Percentiles rank a stretch among this genome's conserved stretches.
These are phyloP conservation scores for Puma concolor DNA, from an alignment of 2,113 vertebrate species.

Conservation along the genomic window DNA sequence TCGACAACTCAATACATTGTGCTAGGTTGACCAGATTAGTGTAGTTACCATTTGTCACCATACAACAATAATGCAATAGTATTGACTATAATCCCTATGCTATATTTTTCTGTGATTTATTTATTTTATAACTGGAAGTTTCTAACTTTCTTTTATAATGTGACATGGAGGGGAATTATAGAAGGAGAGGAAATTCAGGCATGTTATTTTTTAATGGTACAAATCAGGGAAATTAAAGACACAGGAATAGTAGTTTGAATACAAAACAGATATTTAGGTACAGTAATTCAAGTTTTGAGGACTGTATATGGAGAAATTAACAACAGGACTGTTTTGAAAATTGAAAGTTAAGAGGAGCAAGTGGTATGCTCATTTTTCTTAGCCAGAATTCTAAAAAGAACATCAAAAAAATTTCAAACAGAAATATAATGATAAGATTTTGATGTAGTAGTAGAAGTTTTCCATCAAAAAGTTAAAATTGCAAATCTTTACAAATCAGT, in stretches of 20 bases:
- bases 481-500: neutral
- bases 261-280: neutral
- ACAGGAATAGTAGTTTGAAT: neutral
- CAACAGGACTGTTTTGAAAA: neutral
- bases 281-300: neutral
- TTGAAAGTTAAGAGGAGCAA: neutral
- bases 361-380: neutral
- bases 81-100: neutral
- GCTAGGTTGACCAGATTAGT: neutral
- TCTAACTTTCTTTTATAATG: neutral
- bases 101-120: neutral
- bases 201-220: neutral
- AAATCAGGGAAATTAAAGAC: neutral
- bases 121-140: neutral
- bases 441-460: neutral
- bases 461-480: neutral
- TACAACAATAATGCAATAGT: neutral
- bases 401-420: neutral
- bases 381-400: neutral
- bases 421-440: neutral
- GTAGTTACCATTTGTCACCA: neutral
- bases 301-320: neutral
- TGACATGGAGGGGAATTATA: neutral
- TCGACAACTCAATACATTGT: neutral
- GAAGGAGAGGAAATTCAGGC: neutral